A percentile compares a stretch with the other conserved stretches of the same genome.
phyloP scores from a whole-genome alignment of 2,113 vertebrate species.

The Phoxinus phoxinus region DNA sequence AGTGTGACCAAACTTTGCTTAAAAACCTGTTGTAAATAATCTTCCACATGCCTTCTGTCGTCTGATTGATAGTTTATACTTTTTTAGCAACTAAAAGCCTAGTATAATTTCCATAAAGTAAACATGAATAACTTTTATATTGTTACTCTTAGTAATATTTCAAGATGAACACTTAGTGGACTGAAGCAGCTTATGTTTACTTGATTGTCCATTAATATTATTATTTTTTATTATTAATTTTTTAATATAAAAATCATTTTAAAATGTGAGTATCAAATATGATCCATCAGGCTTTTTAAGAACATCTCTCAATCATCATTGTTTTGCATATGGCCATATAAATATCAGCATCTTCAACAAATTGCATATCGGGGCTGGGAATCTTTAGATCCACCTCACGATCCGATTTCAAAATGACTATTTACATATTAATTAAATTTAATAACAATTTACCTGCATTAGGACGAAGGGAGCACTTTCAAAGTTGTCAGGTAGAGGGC shows the following conservation, averaged over 20 bases:
- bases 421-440: too few relatives aligned
- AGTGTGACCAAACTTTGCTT: background rate
- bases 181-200: background rate
- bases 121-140: background rate
- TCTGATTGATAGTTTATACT: background rate
- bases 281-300: background rate
- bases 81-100: background rate
- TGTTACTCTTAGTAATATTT: background rate
- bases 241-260: background rate
- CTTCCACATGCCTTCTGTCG: background rate
- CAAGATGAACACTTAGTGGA: background rate
- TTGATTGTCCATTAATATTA: too few relatives aligned
- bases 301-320: background rate
- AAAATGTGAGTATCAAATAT: background rate
- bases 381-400: too few relatives aligned
- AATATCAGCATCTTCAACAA: too few relatives aligned
- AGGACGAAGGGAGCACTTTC: conserved; percentile 72
- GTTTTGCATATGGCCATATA: background rate
- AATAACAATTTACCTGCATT: conserved; percentile 56
- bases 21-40: background rate
- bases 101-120: background rate
- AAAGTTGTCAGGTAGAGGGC: conserved; percentile 82
- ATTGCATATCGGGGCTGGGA: too few relatives aligned
- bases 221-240: too few relatives aligned
- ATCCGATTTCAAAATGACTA: too few relatives aligned